Conservation (phyloP, 2,797 vertebrate species). For the Eleutherodactylus coqui region DNA sequence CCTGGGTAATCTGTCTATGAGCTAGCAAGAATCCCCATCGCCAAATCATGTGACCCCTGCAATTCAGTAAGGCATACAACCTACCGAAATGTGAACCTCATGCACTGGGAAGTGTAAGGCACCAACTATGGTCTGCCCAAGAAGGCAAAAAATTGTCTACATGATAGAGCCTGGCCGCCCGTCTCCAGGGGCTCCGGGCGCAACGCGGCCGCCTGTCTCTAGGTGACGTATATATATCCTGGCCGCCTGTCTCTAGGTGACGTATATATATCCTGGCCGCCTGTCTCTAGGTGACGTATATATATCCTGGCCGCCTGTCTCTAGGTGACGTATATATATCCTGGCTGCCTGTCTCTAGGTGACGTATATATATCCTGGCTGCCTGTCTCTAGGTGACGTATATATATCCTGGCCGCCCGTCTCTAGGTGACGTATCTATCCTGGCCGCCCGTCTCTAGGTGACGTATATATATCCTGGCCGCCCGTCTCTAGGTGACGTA, state of each 20-base stretch:
- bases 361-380: neutral
- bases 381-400: neutral
- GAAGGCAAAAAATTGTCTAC: too few species aligned
- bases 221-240: neutral
- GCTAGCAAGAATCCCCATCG: too few species aligned
- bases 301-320: neutral
- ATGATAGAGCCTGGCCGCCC: too few species aligned
- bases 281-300: neutral
- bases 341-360: neutral
- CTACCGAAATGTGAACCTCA: too few species aligned
- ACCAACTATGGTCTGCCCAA: too few species aligned
- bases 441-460: neutral
- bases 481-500: too few species aligned
- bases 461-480: neutral
- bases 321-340: neutral
- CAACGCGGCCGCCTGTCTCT: neutral
- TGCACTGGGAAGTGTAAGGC: too few species aligned
- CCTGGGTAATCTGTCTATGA: too few species aligned
- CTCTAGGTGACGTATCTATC: neutral
- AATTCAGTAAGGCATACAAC: too few species aligned
- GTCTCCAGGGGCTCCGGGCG: too few species aligned
- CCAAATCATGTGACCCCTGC: too few species aligned
- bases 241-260: neutral
- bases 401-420: neutral
- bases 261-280: neutral